Base-by-base conservation (phyloP, 2,113 vertebrate species). In the Chauna torquata region DNA sequence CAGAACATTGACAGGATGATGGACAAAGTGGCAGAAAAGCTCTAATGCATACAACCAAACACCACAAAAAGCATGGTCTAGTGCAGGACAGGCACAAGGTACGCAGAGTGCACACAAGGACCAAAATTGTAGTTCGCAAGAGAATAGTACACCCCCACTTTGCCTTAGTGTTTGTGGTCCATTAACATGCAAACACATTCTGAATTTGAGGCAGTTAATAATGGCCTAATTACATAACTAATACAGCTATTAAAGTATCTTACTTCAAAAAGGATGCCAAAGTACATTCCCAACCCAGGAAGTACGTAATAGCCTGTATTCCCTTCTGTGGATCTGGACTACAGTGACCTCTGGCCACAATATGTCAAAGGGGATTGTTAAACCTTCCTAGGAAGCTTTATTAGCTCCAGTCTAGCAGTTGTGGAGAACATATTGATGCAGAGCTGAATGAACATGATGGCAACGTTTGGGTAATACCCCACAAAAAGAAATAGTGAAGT, bases 101-200 rank as follows among this genome's bases (percentile, higher is more conserved):
- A 24, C 34, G 14, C 9, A 45, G n/a, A 20, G 45, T 30, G 23
- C 57, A 42, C 8, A n/a, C 1, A 3, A 0, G 2, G 23, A 76
- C 40, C 17, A 58, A 40, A 70, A 62, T 9, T 40, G 2, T 1
- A 54, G 18, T 32, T 61, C 34, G 24, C 34, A n/a, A 5, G 7
- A 58, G 38, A 50, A 13, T 11, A 44, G n/a, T 18, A 27, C 18
- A 58, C 0, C 27, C 38, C 10, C 34, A 3, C 28, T 47, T n/a
- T 66, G n/a, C 52, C 14, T 0, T 24, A 55, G 38, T 8, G 1
- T n/a, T 68, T n/a, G 28, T 11, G 36, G 44, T 7, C 58, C 13
- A 12, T 11, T 24, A 44, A 59, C 18, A 74, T 5, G 9, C 55
- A 40, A 58, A 6, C 12, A 19, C 19, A 15, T 68, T 92, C 50